Evolutionary conservation across 2,113 vertebrate genomes (phyloP), one percentile per base, ranked within the genome.

Genomic region (Corythaeola cristata): DNA sequence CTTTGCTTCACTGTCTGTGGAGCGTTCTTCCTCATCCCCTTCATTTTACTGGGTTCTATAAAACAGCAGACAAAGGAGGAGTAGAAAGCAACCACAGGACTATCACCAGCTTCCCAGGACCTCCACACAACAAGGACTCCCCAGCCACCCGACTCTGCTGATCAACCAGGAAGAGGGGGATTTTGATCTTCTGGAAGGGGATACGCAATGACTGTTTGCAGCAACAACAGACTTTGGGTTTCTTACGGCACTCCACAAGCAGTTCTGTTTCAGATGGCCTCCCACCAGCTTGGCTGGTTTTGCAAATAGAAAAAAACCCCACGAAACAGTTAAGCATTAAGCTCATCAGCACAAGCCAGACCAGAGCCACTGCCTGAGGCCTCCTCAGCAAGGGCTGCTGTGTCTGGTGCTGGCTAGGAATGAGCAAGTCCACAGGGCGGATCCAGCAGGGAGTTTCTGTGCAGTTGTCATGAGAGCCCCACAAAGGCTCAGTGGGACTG

Each of bases 1-100:
- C 60, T 96, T 39, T 99, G 99, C 93, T 99, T 99, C 91, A 97
- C 98, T 1, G 4, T 98, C 76, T 99, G 98, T 18, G 98, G 99
- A 0, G 97, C 87, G 35, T 97, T 98, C 26, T 99, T 99, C 94
- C 86, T 99, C 72, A 23, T 99, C 15, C 99, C 99, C 6, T 94
- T 99, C 55, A 1, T 95, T 69, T 96, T 99, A 28, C 98, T 99
- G 58, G 88, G 95, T 24, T 85, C 33, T 26, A 22, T 96, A 67
- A 95, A 82, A 67, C 92, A 89, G 28, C 79, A 78, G 23, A 83
- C 62, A 68, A 94, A 98, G 96, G 90, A 96, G 87, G 97, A 96
- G 80, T 96, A 97, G 79, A 58, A 59, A 18, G 21, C 3, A 27
- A 30, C 37, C 27, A 33, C 18, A 23, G 19, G 21, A 11, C 9